Evolutionary conservation across 1,140 invertebrate genomes (phyloP), one percentile per base, ranked within the genome.

Genomic region (Psix sp.): DNA sequence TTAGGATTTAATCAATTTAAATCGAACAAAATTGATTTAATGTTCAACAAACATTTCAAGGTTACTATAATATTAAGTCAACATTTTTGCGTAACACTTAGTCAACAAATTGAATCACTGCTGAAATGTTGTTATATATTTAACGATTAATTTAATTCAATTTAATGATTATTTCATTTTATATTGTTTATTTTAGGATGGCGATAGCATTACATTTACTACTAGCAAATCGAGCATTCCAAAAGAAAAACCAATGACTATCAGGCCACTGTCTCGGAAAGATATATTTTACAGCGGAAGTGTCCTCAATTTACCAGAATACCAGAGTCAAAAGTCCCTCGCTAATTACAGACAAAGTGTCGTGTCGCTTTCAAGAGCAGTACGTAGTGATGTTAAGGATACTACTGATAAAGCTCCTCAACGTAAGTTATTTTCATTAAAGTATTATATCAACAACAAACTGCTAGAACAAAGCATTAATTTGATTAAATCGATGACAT

Each of bases 211-310:
- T 42, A 86, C 85, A 6, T 87, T 87, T 40, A 88, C 84, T 18
- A 88, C 86, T 1, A 88, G 88, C 33, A 87, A 88, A 60, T 81
- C 84, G n/a, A 89, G 84, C 63, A 84, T 89, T 10, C 83, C 88
- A 4, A 88, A 88, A 54, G 92, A 92, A 77, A 89, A 89, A 10
- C 86, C 90, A 3, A 85, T 91, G 62, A 94, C 97, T 87, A 93
- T 97, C 11, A 91, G 97, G 11, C 98, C 98, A 1, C 86, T 99
- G 83, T 98, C 96, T 4, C 89, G 96, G 35, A 98, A 98, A 86
- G 98, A 99, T 86, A 98, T 99, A 73, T 99, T 99, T 88, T 99
- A 99, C 88, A 96, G 96, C 9, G 97, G 98, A 16, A 97, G 95
- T 17, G 93, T 98, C 5, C 89, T 94, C 18, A 94, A 98, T 87